Base-by-base conservation (phyloP, 2,888 invertebrate species). In the Sturmia bella region DNA sequence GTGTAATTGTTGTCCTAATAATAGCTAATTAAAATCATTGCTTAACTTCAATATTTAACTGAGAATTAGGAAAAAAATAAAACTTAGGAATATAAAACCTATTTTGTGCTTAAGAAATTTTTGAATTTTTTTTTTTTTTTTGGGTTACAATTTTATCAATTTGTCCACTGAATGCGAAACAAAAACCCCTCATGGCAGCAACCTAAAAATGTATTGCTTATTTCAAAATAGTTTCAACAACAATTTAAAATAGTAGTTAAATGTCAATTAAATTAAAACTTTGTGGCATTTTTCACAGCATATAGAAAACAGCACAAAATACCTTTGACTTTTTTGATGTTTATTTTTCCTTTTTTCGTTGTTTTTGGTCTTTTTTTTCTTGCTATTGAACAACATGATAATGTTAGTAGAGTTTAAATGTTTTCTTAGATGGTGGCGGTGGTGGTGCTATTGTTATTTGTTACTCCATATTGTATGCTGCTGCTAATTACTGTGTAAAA, bases 161-260 rank as follows among this genome's bases (percentile, higher is more conserved):
- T n/a, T n/a, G n/a, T n/a, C n/a, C n/a, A n/a, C n/a, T n/a, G n/a
- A n/a, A n/a, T n/a, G n/a, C n/a, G n/a, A 24, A 50, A 24, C 7
- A 7, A 11, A 17, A 52, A 1, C 12, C n/a, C 12, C 1, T 13
- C 24, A 1, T 52, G 6, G 0, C 15, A 17, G 13, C 13, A 3
- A 3, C 32, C 13, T n/a, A 19, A 6, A 37, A 1, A 6, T 37
- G 6, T 12, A 19, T 59, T 3, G 24, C 59, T 12, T 15, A 12
- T 32, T 7, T 32, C 7, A 32, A 32, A 32, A 32, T 41, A 27
- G 17, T 27, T 68, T 41, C 21, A 7, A 11, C 57, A 78, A 82
- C 37, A 70, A 82, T 82, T 78, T 78, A 50, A 78, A 78, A 82
- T 59, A 68, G 70, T 82, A 82, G 78, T 82, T 82, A 75, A 82